Base-by-base conservation (phyloP, 2,888 invertebrate species). In the Drosophila sordidapex region DNA sequence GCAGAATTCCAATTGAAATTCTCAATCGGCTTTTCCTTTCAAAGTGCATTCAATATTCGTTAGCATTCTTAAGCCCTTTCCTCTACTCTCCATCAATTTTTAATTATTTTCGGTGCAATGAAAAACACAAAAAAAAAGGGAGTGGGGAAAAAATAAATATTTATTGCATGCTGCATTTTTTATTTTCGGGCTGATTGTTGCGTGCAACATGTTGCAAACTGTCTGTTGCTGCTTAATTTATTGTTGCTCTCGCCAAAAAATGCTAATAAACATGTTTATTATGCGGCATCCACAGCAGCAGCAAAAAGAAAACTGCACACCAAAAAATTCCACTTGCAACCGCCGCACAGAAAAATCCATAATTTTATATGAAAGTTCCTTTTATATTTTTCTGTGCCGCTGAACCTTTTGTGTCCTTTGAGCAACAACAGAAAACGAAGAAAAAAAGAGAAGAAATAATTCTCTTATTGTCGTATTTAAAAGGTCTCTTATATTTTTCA, bases 221-320 rank as follows among this genome's bases (percentile, higher is more conserved):
- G 82, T 70, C 76, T 52, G 72, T 53, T 52, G 66, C 46, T 51
- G 80, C 73, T 82, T 86, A 83, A 88, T 88, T 84, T 86, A 86
- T 84, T 83, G 87, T 81, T 79, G 76, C 76, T 62, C 82, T 61
- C 43, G 61, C 65, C 60, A 74, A 74, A 83, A 83, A 89, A 86
- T 89, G 90, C 85, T 86, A 87, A 87, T 86, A 86, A 87, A 86
- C 86, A 86, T 86, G 90, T 89, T 86, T 86, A 89, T 89, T 86
- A 89, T 86, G 86, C 88, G 87, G 72, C 69, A 48, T 36, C 58
- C 43, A 40, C 60, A 48, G 54, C 57, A 60, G 27, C 38, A 18
- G 82, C 64, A 73, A 81, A 62, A 70, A 48, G 33, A 43, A 79
- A 71, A 72, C 65, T 61, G 57, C 51, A 51, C 58, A 63, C 38